These are phyloP conservation scores for Anoplius nigerrimus DNA, from an alignment of 2,888 invertebrate genomes.

Conservation along the genomic window DNA sequence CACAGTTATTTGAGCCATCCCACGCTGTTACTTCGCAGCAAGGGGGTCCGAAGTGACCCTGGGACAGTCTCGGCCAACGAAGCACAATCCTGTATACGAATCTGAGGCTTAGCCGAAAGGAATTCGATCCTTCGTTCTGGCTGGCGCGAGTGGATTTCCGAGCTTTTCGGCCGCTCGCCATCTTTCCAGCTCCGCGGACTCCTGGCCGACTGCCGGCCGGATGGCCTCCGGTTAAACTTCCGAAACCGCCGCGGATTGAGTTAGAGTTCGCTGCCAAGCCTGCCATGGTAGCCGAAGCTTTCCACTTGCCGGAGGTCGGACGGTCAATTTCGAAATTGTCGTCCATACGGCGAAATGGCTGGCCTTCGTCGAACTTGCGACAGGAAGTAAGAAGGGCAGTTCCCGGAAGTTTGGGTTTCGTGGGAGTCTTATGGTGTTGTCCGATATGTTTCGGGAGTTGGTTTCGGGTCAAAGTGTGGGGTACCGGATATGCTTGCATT, in stretches of 20 bases:
- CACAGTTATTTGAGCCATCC: too few relatives aligned
- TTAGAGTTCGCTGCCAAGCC: conserved; percentile 59
- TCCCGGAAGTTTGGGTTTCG: too few relatives aligned
- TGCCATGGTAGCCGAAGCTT: conserved; percentile 41
- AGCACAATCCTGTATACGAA: conserved; percentile 8
- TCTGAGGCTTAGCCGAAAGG: conserved; percentile 6
- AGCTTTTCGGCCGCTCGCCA: conserved; percentile 17
- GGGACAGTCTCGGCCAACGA: not conserved
- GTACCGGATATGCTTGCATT: too few relatives aligned
- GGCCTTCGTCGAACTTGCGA: conserved; percentile 23
- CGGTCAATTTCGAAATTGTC: conserved; percentile 57
- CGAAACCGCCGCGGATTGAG: conserved; percentile 57
- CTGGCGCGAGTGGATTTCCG: conserved; percentile 3
- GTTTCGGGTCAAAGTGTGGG: too few relatives aligned
- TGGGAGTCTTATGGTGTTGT: too few relatives aligned
- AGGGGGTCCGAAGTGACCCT: too few relatives aligned
- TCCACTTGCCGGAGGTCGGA: conserved; percentile 46
- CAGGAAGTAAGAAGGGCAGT: too few relatives aligned
- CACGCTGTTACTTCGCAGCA: too few relatives aligned
- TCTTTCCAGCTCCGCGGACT: conserved; percentile 51
- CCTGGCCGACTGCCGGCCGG: conserved; percentile 57
- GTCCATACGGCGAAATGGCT: conserved; percentile 31
- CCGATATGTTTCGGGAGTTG: too few relatives aligned
- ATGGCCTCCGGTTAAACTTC: conserved; percentile 67
- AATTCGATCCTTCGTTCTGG: conserved; percentile 1